These are phyloP conservation scores for Lophochroa leadbeateri DNA, from an alignment of 2,113 vertebrate genomes.

Conservation along the genomic window DNA sequence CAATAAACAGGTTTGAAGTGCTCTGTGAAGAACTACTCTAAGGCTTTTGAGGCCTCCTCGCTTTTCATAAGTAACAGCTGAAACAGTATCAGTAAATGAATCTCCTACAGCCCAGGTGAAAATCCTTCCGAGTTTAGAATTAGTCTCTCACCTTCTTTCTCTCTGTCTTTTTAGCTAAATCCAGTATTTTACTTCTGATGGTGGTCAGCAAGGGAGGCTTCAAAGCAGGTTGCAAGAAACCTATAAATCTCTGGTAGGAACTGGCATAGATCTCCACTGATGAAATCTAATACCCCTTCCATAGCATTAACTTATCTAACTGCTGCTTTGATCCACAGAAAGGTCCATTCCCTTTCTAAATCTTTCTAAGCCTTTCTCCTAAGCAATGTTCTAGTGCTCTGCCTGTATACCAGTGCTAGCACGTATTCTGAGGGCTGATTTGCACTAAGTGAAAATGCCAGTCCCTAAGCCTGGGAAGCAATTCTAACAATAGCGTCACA, in stretches of 20 bases:
- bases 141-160: neutral
- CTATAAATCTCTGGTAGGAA: neutral
- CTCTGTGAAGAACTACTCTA: neutral
- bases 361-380: neutral
- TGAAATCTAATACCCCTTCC: neutral
- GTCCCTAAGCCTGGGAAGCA: neutral
- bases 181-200: neutral
- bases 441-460: neutral
- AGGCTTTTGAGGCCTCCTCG: neutral
- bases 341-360: neutral
- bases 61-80: neutral
- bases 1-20: neutral
- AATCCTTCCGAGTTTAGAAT: neutral
- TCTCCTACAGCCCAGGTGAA: neutral
- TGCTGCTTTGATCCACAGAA: neutral
- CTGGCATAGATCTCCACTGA: neutral
- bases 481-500: neutral
- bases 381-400: neutral
- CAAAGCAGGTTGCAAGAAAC: neutral
- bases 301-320: neutral
- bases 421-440: neutral
- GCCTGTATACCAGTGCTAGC: neutral
- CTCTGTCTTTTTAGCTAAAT: neutral
- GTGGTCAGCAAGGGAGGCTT: neutral
- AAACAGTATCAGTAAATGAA: neutral